Conservation (phyloP, 2,888 invertebrate species). For the Diaphora mendica region DNA sequence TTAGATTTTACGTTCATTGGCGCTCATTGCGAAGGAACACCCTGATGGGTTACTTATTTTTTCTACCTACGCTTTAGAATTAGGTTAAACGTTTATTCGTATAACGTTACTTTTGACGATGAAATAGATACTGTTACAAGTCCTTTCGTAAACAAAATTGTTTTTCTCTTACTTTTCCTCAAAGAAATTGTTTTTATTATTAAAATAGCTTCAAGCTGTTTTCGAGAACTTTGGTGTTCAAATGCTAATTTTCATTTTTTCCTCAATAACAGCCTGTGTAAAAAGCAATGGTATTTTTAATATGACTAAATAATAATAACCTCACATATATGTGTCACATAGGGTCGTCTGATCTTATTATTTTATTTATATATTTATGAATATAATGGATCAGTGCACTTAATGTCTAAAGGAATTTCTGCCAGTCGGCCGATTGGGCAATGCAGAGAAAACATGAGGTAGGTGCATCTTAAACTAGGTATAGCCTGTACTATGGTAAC, state of each 20-base stretch:
- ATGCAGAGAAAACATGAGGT: too few relatives aligned
- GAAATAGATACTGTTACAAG: constrained; percentile 32
- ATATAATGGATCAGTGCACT: too few relatives aligned
- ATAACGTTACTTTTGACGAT: constrained; percentile 25
- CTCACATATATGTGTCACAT: too few relatives aligned
- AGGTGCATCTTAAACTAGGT: too few relatives aligned
- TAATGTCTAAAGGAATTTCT: too few relatives aligned
- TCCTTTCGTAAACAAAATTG: constrained; percentile 25
- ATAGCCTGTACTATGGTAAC: too few relatives aligned
- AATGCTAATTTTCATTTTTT: background rate
- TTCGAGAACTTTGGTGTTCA: background rate
- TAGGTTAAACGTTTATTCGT: constrained; percentile 31
- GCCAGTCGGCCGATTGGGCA: too few relatives aligned
- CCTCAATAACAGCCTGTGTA: background rate
- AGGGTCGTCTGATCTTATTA: too few relatives aligned
- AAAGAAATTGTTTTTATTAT: constrained; percentile 28
- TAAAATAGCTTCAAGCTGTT: constrained; percentile 17
- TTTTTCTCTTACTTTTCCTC: constrained; percentile 18
- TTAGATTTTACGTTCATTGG: constrained; percentile 43
- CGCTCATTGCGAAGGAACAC: constrained; percentile 33
- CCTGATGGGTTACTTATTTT: constrained; percentile 36
- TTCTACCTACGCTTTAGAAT: constrained; percentile 29
- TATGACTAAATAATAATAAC: background rate
- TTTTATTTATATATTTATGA: too few relatives aligned
- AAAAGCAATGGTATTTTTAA: background rate